A percentile compares a stretch with the other conserved stretches of the same genome.
Evolutionary conservation across 2,797 vertebrate genomes (phyloP).

Genomic region (Prunella strophiata): DNA sequence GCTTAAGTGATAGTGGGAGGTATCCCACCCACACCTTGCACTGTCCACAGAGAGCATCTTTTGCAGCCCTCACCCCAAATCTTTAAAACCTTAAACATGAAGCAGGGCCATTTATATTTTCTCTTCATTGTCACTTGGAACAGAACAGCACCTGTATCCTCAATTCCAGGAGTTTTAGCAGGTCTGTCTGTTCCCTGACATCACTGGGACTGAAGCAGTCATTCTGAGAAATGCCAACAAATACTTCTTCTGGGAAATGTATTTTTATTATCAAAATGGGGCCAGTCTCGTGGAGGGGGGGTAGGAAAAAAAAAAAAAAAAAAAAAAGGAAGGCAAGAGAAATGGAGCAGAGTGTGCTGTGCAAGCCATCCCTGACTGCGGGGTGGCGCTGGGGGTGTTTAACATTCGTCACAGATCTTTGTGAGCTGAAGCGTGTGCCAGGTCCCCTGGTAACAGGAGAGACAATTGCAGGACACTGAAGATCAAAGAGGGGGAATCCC

Average conservation of each 20-base stretch:
- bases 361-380: constrained; percentile 26
- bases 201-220: not conserved
- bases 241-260: constrained; percentile 48
- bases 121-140: not conserved
- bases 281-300: not conserved
- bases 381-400: constrained; percentile 47
- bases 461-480: constrained; percentile 59
- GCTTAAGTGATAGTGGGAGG: not conserved
- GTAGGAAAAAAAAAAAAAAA: no score
- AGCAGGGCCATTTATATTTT: not conserved
- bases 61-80: not conserved
- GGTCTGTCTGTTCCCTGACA: constrained; percentile 14
- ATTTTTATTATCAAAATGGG: constrained; percentile 63
- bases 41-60: not conserved
- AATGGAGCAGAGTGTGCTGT: constrained; percentile 68
- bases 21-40: not conserved
- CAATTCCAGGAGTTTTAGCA: constrained; percentile 23
- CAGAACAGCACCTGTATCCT: not conserved
- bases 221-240: constrained; percentile 43
- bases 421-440: constrained; percentile 57
- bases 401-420: constrained; percentile 48
- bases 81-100: not conserved
- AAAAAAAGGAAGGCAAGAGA: not conserved
- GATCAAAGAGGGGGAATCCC: constrained; percentile 71
- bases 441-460: constrained; percentile 56